These are phyloP conservation scores for Liodrosophila aerea DNA, from an alignment of 2,888 invertebrate species.

Conservation along the genomic window DNA sequence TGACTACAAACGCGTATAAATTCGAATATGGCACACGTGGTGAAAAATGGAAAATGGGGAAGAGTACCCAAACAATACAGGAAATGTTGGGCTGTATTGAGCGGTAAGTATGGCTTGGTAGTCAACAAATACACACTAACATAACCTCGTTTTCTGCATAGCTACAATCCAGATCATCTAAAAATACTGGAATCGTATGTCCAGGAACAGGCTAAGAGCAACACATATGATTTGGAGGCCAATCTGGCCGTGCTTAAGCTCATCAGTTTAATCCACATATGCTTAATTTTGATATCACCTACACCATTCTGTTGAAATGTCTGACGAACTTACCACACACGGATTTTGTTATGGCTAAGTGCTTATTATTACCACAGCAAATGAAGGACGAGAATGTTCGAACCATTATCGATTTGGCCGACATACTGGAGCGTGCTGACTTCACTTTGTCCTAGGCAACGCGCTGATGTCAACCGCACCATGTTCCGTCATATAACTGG, in stretches of 20 bases:
- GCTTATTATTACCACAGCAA: constrained; percentile 92
- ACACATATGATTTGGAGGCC: constrained; percentile 97
- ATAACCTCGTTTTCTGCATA: constrained; percentile 80
- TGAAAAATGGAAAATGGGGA: constrained; percentile 83
- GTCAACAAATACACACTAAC: constrained; percentile 44
- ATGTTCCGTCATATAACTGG: constrained; percentile 91
- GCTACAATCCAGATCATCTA: constrained; percentile 98
- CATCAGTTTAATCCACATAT: constrained; percentile 96
- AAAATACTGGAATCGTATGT: constrained; percentile 95
- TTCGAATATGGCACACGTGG: constrained; percentile 78
- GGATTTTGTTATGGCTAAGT: constrained; percentile 98
- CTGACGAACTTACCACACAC: constrained; percentile 98
- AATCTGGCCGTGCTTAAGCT: constrained; percentile 97
- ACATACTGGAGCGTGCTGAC: constrained; percentile 95
- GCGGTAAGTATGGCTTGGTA: constrained; percentile 85
- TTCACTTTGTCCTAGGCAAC: constrained; percentile 95
- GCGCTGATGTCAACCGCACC: constrained; percentile 89
- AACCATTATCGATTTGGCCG: constrained; percentile 93
- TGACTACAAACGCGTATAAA: no score
- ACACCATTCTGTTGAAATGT: constrained; percentile 96
- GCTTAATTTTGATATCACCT: constrained; percentile 92
- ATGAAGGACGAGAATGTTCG: constrained; percentile 92
- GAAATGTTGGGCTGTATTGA: constrained; percentile 95
- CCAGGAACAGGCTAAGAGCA: constrained; percentile 95
- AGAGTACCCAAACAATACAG: constrained; percentile 88